Conservation (phyloP, 2,888 invertebrate species). For the Hemistola chrysoprasaria region DNA sequence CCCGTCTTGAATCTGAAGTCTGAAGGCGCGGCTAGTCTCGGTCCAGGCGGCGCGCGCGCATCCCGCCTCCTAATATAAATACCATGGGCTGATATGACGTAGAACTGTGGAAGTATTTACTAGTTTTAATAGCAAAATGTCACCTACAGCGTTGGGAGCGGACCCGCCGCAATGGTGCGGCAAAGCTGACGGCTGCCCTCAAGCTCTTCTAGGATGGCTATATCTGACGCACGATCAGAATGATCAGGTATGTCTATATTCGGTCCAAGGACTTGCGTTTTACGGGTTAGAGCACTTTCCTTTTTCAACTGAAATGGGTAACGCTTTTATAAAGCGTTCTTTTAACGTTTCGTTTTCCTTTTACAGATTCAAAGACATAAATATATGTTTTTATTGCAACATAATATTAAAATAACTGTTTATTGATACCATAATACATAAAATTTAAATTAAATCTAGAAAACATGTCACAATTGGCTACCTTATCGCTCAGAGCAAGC, state of each 20-base stretch:
- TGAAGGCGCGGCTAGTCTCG: conserved; percentile 61
- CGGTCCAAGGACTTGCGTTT: conserved; percentile 23
- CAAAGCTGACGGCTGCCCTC: conserved; percentile 62
- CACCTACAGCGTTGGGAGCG: conserved; percentile 68
- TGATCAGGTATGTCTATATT: conserved; percentile 60
- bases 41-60: conserved; percentile 71
- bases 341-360: no score
- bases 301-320: no score
- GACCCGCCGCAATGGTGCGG: conserved; percentile 74
- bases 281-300: neutral
- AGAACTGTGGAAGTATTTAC: conserved; percentile 33
- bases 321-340: no score
- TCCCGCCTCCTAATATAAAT: conserved; percentile 66
- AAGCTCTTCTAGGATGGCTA: conserved; percentile 71
- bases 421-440: no score
- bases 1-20: conserved; percentile 63
- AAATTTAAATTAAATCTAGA: no score
- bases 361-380: no score
- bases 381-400: no score
- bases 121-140: conserved; percentile 71
- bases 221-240: conserved; percentile 70
- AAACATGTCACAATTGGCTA: no score
- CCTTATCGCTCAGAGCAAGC: no score
- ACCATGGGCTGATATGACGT: conserved; percentile 46
- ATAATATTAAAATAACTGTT: no score